A percentile compares a stretch with the other conserved stretches of the same genome.
Conservation (phyloP, 2,797 vertebrate genomes). For the Zalophus californianus region DNA sequence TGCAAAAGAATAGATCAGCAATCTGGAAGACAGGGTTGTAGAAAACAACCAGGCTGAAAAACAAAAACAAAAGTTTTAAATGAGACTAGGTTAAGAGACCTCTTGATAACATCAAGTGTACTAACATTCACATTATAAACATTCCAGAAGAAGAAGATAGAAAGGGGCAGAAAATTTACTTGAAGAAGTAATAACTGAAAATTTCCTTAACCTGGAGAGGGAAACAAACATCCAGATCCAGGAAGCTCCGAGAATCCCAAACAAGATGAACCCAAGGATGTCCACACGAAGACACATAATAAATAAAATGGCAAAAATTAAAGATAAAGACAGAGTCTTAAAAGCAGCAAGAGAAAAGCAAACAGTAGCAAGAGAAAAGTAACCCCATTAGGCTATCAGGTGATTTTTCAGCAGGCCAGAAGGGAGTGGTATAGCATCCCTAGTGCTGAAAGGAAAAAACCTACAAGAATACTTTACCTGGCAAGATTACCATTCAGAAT, state of each 20-base stretch:
- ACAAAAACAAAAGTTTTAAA: background rate
- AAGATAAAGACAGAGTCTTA: background rate
- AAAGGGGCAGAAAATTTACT: background rate
- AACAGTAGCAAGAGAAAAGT: background rate
- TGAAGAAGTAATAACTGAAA: background rate
- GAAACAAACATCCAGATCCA: background rate
- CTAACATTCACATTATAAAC: background rate
- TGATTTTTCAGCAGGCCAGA: background rate
- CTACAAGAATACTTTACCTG: background rate
- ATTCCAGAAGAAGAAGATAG: background rate
- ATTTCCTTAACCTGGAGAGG: background rate
- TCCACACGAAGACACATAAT: background rate
- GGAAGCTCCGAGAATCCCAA: background rate
- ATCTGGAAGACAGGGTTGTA: background rate
- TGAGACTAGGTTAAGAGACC: background rate
- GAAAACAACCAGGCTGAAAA: background rate
- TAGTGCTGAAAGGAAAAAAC: background rate
- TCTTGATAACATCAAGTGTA: background rate
- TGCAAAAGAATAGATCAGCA: background rate
- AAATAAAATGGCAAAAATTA: background rate
- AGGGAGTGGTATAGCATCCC: background rate
- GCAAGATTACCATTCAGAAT: background rate
- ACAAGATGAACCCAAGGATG: background rate
- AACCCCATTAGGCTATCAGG: background rate
- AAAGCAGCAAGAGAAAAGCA: background rate